Percentiles rank a stretch among this genome's conserved stretches.
Conservation (phyloP, 2,888 invertebrate species). For the Auanema freiburgensis region DNA sequence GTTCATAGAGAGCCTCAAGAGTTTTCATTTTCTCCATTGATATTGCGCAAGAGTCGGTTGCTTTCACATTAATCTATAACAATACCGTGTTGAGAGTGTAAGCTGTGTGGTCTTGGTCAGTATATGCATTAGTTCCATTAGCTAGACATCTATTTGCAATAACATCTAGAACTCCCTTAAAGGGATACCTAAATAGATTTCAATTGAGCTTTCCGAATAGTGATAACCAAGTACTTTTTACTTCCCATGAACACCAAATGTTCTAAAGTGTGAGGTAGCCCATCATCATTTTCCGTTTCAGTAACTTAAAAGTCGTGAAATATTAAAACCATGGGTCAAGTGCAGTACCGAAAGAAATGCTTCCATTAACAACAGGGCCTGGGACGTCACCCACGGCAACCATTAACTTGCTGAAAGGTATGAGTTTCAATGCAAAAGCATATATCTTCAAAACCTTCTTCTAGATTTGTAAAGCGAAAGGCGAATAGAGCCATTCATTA, state of each 20-base stretch:
- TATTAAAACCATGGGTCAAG: background rate
- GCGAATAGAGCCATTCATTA: conserved; percentile 36
- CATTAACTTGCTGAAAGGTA: conserved; percentile 68
- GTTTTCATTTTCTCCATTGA: too few relatives aligned
- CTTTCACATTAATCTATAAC: background rate
- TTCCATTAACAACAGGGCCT: conserved; percentile 86
- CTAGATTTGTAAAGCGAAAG: conserved; percentile 37
- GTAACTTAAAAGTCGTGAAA: conserved; percentile 75
- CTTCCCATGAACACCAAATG: conserved; percentile 89
- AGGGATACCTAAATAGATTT: conserved; percentile 71
- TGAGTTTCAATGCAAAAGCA: background rate
- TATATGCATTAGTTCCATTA: conserved; percentile 89
- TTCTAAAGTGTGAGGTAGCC: conserved; percentile 87
- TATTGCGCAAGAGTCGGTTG: background rate
- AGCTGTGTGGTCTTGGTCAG: conserved; percentile 81
- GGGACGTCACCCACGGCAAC: conserved; percentile 83
- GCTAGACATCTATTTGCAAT: conserved; percentile 81
- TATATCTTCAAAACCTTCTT: conserved; percentile 8
- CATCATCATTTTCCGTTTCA: conserved; percentile 87
- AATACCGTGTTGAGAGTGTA: conserved; percentile 81
- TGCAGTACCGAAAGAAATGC: conserved; percentile 78
- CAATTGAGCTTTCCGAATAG: background rate
- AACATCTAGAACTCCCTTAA: conserved; percentile 73
- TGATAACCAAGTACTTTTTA: conserved; percentile 71
- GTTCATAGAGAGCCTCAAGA: background rate